Conservation (phyloP, 1,140 invertebrate species). For the Branchinecta lynchi region DNA sequence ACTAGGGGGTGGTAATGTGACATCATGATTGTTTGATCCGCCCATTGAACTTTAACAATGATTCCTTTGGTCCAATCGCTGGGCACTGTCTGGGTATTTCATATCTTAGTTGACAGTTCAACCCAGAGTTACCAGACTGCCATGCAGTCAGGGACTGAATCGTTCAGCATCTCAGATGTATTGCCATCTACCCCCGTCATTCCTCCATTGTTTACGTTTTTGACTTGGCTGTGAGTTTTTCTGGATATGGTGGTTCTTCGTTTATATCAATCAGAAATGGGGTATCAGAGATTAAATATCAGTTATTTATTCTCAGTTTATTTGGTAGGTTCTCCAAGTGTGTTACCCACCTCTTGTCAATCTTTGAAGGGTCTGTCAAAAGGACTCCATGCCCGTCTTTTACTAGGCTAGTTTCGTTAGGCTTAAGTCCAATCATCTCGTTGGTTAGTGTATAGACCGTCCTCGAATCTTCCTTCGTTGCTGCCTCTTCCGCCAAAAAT, state of each 20-base stretch:
- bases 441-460: not conserved
- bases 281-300: conserved; percentile 1
- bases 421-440: conserved; percentile 5
- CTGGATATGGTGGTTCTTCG: not conserved
- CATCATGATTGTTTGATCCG: too few relatives aligned
- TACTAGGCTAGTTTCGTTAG: not conserved
- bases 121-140: conserved; percentile 8
- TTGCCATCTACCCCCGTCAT: not conserved
- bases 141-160: conserved; percentile 1
- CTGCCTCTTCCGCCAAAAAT: conserved; percentile 4
- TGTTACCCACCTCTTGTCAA: conserved; percentile 4
- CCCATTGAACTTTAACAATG: too few relatives aligned
- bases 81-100: not conserved
- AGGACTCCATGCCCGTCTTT: not conserved
- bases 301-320: conserved; percentile 1
- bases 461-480: conserved; percentile 9
- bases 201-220: not conserved
- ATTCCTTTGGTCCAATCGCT: conserved; percentile 5
- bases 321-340: conserved; percentile 6
- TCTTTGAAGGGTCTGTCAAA: conserved; percentile 9
- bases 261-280: conserved; percentile 2
- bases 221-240: not conserved
- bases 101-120: not conserved
- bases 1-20: too few relatives aligned
- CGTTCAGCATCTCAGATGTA: not conserved